Conservation (phyloP, 2,888 invertebrate genomes). For the Camptogramma bilineatum region DNA sequence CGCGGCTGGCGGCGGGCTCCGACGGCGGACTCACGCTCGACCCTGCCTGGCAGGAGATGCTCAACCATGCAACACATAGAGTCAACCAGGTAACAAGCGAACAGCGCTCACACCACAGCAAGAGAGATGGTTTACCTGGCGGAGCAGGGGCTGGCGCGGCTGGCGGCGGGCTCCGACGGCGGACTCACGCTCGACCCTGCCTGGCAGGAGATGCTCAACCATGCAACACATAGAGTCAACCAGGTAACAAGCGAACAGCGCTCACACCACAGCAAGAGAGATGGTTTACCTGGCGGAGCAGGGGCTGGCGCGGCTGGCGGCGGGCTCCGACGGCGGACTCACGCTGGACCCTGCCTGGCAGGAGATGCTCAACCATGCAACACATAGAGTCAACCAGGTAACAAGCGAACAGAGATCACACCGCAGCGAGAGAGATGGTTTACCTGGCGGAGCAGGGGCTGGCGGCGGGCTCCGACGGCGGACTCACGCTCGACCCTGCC, state of each 20-base stretch:
- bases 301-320: slow-evolving; percentile 86
- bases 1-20: slow-evolving; percentile 78
- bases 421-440: slow-evolving; percentile 89
- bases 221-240: slow-evolving; percentile 94
- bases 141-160: slow-evolving; percentile 86
- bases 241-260: slow-evolving; percentile 76
- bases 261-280: slow-evolving; percentile 73
- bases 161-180: slow-evolving; percentile 82
- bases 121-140: slow-evolving; percentile 92
- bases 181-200: slow-evolving; percentile 93
- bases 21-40: slow-evolving; percentile 90
- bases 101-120: slow-evolving; percentile 95
- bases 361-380: slow-evolving; percentile 97
- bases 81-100: slow-evolving; percentile 94
- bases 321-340: slow-evolving; percentile 84
- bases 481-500: slow-evolving; percentile 92
- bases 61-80: slow-evolving; percentile 94
- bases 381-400: slow-evolving; percentile 92
- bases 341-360: slow-evolving; percentile 97
- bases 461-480: slow-evolving; percentile 82
- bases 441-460: slow-evolving; percentile 86
- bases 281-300: slow-evolving; percentile 88
- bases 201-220: slow-evolving; percentile 98
- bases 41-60: slow-evolving; percentile 98
- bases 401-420: not conserved